phyloP scores from a whole-genome alignment of 2,888 invertebrate genomes.

The Drosophila suboccidentalis region DNA sequence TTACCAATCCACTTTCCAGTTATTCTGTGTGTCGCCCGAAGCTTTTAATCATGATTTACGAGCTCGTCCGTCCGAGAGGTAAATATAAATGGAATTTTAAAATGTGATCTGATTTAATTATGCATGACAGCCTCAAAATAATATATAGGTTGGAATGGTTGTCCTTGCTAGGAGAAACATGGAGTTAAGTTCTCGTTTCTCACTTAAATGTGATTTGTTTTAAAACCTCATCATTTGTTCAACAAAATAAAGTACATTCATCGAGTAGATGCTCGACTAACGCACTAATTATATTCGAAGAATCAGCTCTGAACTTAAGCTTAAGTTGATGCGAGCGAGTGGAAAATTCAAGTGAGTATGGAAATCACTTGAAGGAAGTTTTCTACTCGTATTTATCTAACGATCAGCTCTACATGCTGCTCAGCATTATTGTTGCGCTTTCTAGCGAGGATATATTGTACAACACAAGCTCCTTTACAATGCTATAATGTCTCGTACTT shows the following conservation, averaged over 20 bases:
- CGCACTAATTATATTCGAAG: slow-evolving; percentile 13
- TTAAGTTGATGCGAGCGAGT: neutral
- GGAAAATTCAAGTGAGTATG: neutral
- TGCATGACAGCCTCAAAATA: slow-evolving; percentile 59
- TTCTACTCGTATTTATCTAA: slow-evolving; percentile 6
- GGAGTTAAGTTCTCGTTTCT: neutral
- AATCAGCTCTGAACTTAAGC: neutral
- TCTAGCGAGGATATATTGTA: slow-evolving; percentile 14
- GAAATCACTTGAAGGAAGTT: slow-evolving; percentile 7
- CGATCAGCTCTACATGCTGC: neutral
- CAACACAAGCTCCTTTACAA: slow-evolving; percentile 41
- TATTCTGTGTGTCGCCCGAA: slow-evolving; percentile 73
- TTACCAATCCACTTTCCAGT: slow-evolving; percentile 31
- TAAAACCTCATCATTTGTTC: slow-evolving; percentile 1
- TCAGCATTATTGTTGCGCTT: slow-evolving; percentile 5
- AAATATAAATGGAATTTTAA: slow-evolving; percentile 84
- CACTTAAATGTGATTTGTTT: neutral
- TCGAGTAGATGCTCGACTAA: neutral
- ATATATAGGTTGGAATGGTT: slow-evolving; percentile 22
- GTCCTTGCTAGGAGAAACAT: slow-evolving; percentile 12
- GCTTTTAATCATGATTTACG: slow-evolving; percentile 84
- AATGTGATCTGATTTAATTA: slow-evolving; percentile 84
- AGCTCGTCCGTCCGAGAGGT: slow-evolving; percentile 68
- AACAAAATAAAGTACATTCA: neutral
- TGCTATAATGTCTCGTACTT: slow-evolving; percentile 26